A percentile compares a stretch with the other conserved stretches of the same genome.
phyloP scores from a whole-genome alignment of 2,113 vertebrate genomes.

The Nanger granti region DNA sequence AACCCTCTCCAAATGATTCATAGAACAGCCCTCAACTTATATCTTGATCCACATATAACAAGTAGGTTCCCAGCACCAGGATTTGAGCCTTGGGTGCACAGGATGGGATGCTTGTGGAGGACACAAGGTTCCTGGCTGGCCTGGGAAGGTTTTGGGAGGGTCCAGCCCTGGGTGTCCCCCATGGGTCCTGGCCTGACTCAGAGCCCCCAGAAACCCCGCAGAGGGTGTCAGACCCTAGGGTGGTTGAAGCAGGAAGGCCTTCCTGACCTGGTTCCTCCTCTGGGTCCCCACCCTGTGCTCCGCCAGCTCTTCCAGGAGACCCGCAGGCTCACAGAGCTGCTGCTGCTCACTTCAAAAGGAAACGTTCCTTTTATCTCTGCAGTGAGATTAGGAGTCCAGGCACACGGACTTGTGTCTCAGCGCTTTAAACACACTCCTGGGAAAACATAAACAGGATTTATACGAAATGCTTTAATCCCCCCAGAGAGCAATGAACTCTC shows the following conservation, averaged over 20 bases:
- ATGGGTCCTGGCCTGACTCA: background rate
- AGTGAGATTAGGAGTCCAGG: constrained; percentile 34
- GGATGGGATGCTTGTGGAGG: background rate
- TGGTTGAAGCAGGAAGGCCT: background rate
- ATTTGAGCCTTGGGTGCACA: background rate
- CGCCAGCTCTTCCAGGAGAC: background rate
- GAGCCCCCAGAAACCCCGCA: background rate
- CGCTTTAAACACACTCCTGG: constrained; percentile 41
- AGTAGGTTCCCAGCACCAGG: background rate
- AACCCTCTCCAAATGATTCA: background rate
- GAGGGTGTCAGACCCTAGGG: background rate
- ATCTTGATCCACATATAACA: background rate
- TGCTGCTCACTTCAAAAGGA: constrained; percentile 44
- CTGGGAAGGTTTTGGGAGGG: background rate
- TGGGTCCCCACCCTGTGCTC: background rate
- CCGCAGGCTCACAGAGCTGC: constrained; percentile 1
- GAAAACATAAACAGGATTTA: constrained; percentile 58
- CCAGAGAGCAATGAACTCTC: constrained; percentile 5
- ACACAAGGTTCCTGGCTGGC: background rate
- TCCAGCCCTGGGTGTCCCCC: background rate
- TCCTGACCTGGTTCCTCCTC: background rate
- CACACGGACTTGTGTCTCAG: constrained; percentile 38
- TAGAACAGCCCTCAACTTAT: background rate
- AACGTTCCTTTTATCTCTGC: constrained; percentile 36
- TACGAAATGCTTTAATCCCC: constrained; percentile 43